Base-by-base conservation (phyloP, 2,888 invertebrate genomes). In the Eupithecia abbreviata region DNA sequence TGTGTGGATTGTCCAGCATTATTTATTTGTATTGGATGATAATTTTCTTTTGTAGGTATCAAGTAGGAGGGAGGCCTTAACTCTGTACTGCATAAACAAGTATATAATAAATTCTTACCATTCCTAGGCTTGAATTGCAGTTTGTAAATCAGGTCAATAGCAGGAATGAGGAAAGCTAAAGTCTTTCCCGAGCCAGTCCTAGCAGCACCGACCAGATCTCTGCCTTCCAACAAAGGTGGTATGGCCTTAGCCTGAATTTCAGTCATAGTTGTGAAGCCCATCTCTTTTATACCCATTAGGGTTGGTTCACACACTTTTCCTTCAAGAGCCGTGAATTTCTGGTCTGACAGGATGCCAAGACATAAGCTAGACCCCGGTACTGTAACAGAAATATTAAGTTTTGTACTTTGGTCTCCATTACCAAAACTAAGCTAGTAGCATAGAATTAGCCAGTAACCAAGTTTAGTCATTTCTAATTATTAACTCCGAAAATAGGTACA, bases 111-210 rank as follows among this genome's bases (percentile, higher is more conserved):
- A 62, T 71, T 69, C 93, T 90, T 90, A 97, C 98, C 99, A 95
- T 99, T 98, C 82, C 98, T 96, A 0, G 98, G 98, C 96, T 98
- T 98, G 88, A 99, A 99, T 85, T 98, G 97, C 74, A 98, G 91
- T 90, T 98, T 99, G 87, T 97, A 96, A 79, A 99, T 97, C 55
- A 99, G 95, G 90, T 99, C 99, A 72, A 99, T 96, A n/a, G 98
- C 98, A 2, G 99, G 99, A 85, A 99, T 97, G 0, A 99, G 96
- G 88, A 99, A 99, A 0, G 99, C 99, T 75, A 99, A 90, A 0
- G 99, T 99, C 93, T 99, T 99, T 82, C 99, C 99, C 12, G 99
- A 99, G 0, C 99, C 99, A 18, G 99, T 99, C 92, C 98, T 97
- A 0, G 99, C 99, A 55, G 98, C 97, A 67, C 98, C 99, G 58